phyloP scores from a whole-genome alignment of 1,140 invertebrate species.

The Caenorhabditis brenneri region DNA sequence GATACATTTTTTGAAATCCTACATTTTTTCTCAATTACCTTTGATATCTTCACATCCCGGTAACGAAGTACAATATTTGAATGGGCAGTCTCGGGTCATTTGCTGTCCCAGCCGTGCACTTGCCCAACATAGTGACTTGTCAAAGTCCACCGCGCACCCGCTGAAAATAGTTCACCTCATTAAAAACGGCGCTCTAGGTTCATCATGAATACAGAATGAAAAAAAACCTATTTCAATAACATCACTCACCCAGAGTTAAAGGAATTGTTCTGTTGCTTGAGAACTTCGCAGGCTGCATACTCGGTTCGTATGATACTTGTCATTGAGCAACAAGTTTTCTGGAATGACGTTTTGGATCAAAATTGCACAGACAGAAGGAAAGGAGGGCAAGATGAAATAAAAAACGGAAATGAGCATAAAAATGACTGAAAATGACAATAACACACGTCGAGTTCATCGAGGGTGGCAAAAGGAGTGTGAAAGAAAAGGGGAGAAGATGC shows the following conservation, averaged over 20 bases:
- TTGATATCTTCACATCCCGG: conserved; percentile 66
- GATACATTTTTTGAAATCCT: not conserved
- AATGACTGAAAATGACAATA: conserved; percentile 27
- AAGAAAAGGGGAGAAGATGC: conserved; percentile 15
- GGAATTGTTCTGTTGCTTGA: conserved; percentile 3
- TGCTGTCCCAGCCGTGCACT: conserved; percentile 60
- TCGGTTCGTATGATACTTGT: conserved; percentile 44
- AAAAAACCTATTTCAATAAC: not conserved
- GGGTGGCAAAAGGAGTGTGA: conserved; percentile 5
- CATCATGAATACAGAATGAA: not conserved
- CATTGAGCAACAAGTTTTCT: conserved; percentile 35
- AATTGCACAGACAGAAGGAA: not conserved
- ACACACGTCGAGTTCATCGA: conserved; percentile 26
- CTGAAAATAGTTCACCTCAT: not conserved
- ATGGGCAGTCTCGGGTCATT: conserved; percentile 63
- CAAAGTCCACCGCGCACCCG: conserved; percentile 61
- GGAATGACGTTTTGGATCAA: not conserved
- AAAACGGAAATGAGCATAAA: too few species aligned
- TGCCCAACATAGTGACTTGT: conserved; percentile 65
- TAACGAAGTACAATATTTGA: conserved; percentile 64
- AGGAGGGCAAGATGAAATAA: not conserved
- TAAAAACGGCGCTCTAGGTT: not conserved
- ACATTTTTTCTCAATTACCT: conserved; percentile 30
- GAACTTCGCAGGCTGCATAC: conserved; percentile 30
- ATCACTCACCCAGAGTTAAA: not conserved